Evolutionary conservation across 2,888 invertebrate species (phyloP), one percentile per base, ranked within the genome.

Genomic region (Aleiodes alternator): DNA sequence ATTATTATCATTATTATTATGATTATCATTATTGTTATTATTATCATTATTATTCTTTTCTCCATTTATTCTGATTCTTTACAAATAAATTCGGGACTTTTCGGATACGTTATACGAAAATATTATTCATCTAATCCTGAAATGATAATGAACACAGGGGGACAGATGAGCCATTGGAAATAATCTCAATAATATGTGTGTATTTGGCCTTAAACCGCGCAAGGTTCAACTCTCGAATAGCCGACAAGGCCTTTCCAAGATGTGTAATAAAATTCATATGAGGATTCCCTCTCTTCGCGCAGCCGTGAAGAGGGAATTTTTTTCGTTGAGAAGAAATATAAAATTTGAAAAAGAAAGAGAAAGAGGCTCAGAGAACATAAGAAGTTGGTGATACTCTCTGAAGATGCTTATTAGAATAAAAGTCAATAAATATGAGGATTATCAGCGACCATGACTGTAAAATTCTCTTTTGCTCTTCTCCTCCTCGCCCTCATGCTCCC

Each of bases 351-450:
- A 66, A 48, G 38, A 64, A 66, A 31, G 50, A 68, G 53, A 57
- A 23, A 12, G 51, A 56, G 8, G 11, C 43, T 43, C 43, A 43
- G 43, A 43, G 66, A 72, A 64, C 31, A 51, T 48, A 64, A 53
- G 23, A 6, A 66, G 23, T 51, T 51, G 64, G 48, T 56, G 72
- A 72, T 64, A 48, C 74, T 79, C 74, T 79, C 31, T 16, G 64
- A 29, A 43, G 56, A 56, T 48, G 48, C 43, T 48, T 80, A 84
- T 82, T 80, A 80, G 82, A 79, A 80, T 82, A 82, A 84, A 85
- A 81, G 82, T 82, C 84, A 82, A 86, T 86, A 86, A 86, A 86
- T 83, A 83, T 83, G 79, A 82, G 83, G 86, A 86, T 86, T 86
- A 85, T 81, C 76, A 80, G 76, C 79, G 75, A 77, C 74, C 79